Base-by-base conservation (phyloP, 2,888 invertebrate species). In the Clepsis dumicolana region DNA sequence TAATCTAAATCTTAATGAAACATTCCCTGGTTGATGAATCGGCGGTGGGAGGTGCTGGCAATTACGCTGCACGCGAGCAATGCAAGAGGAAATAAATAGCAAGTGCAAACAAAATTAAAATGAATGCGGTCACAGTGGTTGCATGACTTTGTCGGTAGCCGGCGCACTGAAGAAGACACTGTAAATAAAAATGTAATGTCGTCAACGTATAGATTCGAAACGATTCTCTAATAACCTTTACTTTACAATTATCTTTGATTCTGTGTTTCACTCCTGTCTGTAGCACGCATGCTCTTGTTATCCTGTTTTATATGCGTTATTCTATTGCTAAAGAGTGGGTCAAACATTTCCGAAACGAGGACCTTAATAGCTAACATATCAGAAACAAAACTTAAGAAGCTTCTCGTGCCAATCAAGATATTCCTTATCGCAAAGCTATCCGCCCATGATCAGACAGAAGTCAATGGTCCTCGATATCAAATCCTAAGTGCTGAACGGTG, bases 21-120 rank as follows among this genome's bases (percentile, higher is more conserved):
- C 67, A 62, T 67, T 67, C 66, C 56, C 54, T 52, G 32, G 56
- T 67, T 67, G 67, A 67, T 62, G 62, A 67, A 67, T 67, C 67
- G 61, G 35, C 61, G 62, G 65, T 61, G 73, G 74, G 71, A 66
- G 74, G 65, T 72, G 70, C 73, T 64, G 52, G 73, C 72, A 71
- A 75, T 75, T 74, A 73, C 67, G 64, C 62, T 27, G 67, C 63
- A 70, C 63, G 70, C 67, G 63, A 60, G 56, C 64, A 56, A 48
- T 52, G 64, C 27, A 29, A 56, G 63, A 52, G 64, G 69, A 35
- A 69, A 65, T 69, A 56, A 59, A 54, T 53, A 64, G 56, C 64
- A 59, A 56, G 60, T 65, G 66, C 66, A 25, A 57, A 38, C 44
- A 21, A 56, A 62, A 67, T 67, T 62, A 67, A 38, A 48, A 56